Evolutionary conservation across 2,797 vertebrate genomes (phyloP).

Genomic region (Lacerta agilis): DNA sequence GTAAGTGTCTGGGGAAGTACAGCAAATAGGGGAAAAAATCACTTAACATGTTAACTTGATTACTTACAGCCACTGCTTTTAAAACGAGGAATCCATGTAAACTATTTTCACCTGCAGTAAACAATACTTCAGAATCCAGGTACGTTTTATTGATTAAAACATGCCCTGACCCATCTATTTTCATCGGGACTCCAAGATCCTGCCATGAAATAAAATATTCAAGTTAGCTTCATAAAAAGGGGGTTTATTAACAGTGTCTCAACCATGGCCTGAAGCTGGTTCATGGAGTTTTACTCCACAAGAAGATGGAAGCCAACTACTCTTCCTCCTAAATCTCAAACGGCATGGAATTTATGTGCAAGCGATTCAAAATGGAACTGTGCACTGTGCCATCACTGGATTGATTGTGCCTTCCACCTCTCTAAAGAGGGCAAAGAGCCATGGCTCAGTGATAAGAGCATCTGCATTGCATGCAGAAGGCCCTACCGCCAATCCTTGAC

Average conservation of each 20-base stretch:
- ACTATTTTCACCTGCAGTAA: conserved; percentile 73
- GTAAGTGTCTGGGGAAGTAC: too few species aligned
- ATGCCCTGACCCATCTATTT: conserved; percentile 75
- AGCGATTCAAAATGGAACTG: neutral
- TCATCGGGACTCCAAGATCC: conserved; percentile 80
- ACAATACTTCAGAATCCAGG: conserved; percentile 71
- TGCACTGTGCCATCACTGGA: neutral
- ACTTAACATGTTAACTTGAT: neutral
- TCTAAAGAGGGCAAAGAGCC: neutral
- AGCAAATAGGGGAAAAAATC: neutral
- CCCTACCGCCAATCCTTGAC: too few species aligned
- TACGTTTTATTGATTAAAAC: conserved; percentile 67
- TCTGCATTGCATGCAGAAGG: too few species aligned
- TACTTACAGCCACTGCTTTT: conserved; percentile 74
- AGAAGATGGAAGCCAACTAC: neutral
- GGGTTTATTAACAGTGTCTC: neutral
- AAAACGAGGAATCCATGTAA: conserved; percentile 73
- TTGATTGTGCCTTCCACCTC: neutral
- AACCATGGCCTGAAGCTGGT: neutral
- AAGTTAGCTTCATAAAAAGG: neutral
- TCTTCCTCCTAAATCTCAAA: neutral
- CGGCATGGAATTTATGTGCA: neutral
- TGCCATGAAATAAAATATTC: conserved; percentile 52
- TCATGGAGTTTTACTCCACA: neutral
- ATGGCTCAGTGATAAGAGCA: neutral